Percentiles rank a stretch among this genome's conserved stretches.
These are phyloP conservation scores for Onychomys leucogaster DNA, from an alignment of 2,797 vertebrate genomes.

Conservation along the genomic window DNA sequence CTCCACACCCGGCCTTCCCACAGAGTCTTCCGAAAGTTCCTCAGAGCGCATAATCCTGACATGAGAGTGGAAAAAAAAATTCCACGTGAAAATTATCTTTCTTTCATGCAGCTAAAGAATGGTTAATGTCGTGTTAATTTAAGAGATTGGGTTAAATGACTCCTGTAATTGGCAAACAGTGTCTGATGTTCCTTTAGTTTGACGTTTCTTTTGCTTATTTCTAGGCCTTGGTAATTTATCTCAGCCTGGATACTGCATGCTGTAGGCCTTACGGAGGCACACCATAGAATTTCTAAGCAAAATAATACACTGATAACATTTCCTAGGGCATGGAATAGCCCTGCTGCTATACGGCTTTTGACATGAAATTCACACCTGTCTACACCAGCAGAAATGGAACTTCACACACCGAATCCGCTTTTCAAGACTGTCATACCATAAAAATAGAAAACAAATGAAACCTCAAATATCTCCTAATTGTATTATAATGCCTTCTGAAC, in stretches of 20 bases:
- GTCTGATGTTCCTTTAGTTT: not conserved
- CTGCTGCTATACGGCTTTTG: conserved; percentile 22
- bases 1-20: not conserved
- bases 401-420: conserved; percentile 47
- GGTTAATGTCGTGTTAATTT: conserved; percentile 5
- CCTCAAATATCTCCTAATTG: conserved; percentile 17
- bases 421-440: not conserved
- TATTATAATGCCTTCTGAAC: conserved; percentile 28
- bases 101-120: not conserved
- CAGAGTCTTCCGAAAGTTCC: not conserved
- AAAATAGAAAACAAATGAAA: conserved; percentile 56
- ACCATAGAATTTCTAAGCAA: conserved; percentile 54
- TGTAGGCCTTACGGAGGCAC: not conserved
- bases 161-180: not conserved
- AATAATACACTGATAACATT: conserved; percentile 28
- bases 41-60: not conserved
- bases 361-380: conserved; percentile 35
- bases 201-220: conserved; percentile 21
- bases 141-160: conserved; percentile 38
- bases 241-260: not conserved
- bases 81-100: not conserved
- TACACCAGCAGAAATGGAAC: conserved; percentile 33
- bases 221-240: not conserved
- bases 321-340: conserved; percentile 40
- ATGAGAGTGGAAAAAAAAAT: not conserved